Evolutionary conservation across 2,113 vertebrate species (phyloP).

Genomic region (Alligator sinensis): DNA sequence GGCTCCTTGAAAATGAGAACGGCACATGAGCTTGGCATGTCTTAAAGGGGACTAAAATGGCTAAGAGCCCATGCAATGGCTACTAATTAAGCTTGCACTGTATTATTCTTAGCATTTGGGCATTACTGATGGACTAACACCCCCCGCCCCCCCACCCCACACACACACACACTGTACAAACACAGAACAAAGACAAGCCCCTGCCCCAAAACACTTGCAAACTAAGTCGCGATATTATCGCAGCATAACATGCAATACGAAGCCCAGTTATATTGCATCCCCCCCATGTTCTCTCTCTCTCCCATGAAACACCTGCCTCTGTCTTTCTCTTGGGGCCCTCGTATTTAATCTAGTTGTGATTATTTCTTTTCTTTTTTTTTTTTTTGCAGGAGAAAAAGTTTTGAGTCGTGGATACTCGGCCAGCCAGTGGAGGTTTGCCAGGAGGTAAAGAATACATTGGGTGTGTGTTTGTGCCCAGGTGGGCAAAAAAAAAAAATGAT

Average conservation of each 20-base stretch:
- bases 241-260: neutral
- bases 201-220: neutral
- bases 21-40: neutral
- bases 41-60: neutral
- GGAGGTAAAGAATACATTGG: no score
- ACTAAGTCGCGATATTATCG: neutral
- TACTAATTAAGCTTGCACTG: no score
- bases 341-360: neutral
- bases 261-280: neutral
- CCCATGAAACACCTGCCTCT: neutral
- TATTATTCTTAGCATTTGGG: neutral
- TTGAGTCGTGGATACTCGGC: no score
- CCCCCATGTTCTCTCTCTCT: neutral
- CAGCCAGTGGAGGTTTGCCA: rapidly evolving
- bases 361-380: neutral
- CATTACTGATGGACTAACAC: neutral
- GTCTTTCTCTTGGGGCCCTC: neutral
- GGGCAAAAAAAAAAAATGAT: neutral
- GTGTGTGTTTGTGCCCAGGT: neutral
- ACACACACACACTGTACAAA: neutral
- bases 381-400: neutral
- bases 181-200: neutral
- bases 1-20: neutral
- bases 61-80: neutral
- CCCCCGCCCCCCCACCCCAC: no score